phyloP scores from a whole-genome alignment of 2,888 invertebrate genomes.

The Drosophila kambysellisi region DNA sequence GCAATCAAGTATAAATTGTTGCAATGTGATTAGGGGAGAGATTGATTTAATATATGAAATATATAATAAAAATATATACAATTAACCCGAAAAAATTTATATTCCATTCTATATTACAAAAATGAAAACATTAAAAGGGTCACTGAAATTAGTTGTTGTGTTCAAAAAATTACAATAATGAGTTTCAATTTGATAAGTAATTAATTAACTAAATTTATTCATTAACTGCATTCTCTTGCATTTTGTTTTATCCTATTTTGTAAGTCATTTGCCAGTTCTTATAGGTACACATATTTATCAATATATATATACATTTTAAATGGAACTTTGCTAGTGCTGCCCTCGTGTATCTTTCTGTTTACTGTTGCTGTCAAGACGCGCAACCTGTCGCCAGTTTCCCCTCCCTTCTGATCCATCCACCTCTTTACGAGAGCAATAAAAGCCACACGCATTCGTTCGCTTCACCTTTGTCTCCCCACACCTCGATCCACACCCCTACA shows the following conservation, averaged over 20 bases:
- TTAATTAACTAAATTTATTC: not conserved
- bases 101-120: not conserved
- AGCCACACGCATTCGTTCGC: slow-evolving; percentile 73
- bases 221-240: not conserved
- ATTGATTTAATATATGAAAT: not conserved
- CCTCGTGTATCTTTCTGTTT: slow-evolving; percentile 33
- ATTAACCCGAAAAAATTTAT: not conserved
- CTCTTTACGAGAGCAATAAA: slow-evolving; percentile 62
- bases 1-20: not conserved
- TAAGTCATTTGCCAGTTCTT: not conserved
- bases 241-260: not conserved
- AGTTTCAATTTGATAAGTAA: not conserved
- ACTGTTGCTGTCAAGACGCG: slow-evolving; percentile 65
- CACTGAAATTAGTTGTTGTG: not conserved
- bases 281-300: slow-evolving; percentile 11
- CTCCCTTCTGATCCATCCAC: slow-evolving; percentile 10
- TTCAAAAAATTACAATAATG: not conserved
- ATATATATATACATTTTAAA: slow-evolving; percentile 28
- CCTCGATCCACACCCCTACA: not conserved
- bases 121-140: not conserved
- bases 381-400: slow-evolving; percentile 68
- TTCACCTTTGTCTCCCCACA: slow-evolving; percentile 31
- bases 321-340: slow-evolving; percentile 28
- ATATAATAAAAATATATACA: not conserved
- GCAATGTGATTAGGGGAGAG: not conserved